Evolutionary conservation across 2,113 vertebrate species (phyloP).

Genomic region (Anolis carolinensis): DNA sequence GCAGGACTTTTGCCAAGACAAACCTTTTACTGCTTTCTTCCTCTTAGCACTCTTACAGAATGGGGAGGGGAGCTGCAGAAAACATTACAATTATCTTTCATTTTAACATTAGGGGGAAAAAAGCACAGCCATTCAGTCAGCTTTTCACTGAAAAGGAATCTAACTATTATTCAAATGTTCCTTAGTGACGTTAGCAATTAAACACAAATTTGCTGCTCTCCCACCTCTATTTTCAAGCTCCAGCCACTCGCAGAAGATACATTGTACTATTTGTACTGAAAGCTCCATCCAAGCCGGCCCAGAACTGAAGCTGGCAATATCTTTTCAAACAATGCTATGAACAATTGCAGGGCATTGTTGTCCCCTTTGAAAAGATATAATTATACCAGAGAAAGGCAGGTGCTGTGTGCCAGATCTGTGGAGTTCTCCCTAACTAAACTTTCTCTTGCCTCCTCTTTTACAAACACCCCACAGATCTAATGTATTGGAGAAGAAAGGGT

Average conservation of each 20-base stretch:
- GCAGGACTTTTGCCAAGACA: neutral
- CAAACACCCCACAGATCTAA: neutral
- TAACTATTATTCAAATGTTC: slow-evolving; percentile 50
- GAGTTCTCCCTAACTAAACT: neutral
- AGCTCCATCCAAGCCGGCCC: slow-evolving; percentile 16
- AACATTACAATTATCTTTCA: slow-evolving; percentile 35
- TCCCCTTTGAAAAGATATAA: neutral
- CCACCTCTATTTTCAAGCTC: too few species aligned
- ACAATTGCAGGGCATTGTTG: neutral
- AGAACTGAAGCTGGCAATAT: neutral
- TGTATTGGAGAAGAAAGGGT: too few species aligned
- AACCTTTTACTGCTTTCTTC: neutral
- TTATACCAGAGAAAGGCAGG: neutral
- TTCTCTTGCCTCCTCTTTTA: neutral
- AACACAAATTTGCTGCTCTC: slow-evolving; percentile 26
- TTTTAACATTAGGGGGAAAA: slow-evolving; percentile 22
- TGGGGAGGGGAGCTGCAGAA: slow-evolving; percentile 9
- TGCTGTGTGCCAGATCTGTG: neutral
- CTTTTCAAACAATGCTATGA: neutral
- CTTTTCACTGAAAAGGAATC: slow-evolving; percentile 35
- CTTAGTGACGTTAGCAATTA: slow-evolving; percentile 49
- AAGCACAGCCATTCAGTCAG: slow-evolving; percentile 22
- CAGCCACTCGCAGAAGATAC: neutral
- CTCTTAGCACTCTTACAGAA: neutral
- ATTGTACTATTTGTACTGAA: slow-evolving; percentile 8